Evolutionary conservation across 92 coral and sea anemone genomes (phyloP).

Genomic region (Umimayanthus chanpuru): DNA sequence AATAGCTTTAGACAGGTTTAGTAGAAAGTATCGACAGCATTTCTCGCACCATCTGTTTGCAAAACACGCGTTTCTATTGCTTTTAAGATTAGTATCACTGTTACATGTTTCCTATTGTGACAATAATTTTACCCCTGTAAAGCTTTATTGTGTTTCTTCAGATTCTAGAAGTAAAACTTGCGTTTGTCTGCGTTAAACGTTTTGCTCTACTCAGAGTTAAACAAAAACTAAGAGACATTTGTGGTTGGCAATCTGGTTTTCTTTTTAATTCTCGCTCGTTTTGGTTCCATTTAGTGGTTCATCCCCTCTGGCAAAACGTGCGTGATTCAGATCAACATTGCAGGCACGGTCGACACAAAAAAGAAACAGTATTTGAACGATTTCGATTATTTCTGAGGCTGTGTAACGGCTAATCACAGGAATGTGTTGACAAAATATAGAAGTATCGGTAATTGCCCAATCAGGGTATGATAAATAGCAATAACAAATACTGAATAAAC

Average conservation of each 20-base stretch:
- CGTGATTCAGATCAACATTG: background rate
- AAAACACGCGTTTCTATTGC: background rate
- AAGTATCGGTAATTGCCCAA: too few species aligned
- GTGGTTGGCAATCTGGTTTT: background rate
- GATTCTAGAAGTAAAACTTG: background rate
- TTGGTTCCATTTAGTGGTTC: background rate
- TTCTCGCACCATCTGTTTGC: slow-evolving; percentile 12
- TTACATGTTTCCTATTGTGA: background rate
- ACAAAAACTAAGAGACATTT: background rate
- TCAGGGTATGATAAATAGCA: too few species aligned
- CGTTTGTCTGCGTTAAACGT: background rate
- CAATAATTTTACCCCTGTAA: background rate
- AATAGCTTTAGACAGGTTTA: background rate
- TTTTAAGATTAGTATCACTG: background rate
- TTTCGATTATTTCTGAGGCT: background rate
- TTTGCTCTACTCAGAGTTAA: background rate
- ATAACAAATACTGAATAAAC: too few species aligned
- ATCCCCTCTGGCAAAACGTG: background rate
- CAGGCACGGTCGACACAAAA: background rate
- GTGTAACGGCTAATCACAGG: too few species aligned
- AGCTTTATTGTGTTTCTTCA: background rate
- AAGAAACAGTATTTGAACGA: too few species aligned
- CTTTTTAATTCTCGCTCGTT: background rate
- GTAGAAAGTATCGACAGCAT: background rate
- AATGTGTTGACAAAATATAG: too few species aligned